phyloP scores from a whole-genome alignment of 2,797 vertebrate species.

The Agapornis canus region DNA sequence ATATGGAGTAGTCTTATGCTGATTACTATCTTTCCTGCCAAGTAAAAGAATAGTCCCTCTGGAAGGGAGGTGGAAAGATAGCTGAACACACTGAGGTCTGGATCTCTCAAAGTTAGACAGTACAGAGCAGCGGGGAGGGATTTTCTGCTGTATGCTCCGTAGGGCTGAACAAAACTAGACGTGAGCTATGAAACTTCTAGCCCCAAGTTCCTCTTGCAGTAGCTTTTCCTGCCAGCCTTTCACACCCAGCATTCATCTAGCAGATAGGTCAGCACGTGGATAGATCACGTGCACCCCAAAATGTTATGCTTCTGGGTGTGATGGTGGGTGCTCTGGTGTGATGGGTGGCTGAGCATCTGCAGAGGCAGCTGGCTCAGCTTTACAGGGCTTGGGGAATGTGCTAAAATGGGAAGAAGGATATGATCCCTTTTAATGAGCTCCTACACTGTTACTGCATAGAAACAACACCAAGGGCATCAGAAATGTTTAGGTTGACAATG shows the following conservation, averaged over 20 bases:
- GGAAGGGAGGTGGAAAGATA: neutral
- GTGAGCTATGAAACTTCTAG: neutral
- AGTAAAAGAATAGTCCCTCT: neutral
- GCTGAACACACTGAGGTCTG: neutral
- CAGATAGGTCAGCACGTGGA: neutral
- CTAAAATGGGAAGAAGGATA: neutral
- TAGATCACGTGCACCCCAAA: neutral
- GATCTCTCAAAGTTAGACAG: neutral
- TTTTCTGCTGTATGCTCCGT: neutral
- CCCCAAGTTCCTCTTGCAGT: neutral
- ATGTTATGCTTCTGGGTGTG: neutral
- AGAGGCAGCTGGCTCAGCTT: neutral
- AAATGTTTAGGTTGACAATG: neutral
- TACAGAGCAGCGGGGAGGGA: neutral
- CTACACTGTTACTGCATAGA: neutral
- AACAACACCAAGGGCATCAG: neutral
- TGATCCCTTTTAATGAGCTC: neutral
- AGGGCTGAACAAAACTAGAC: neutral
- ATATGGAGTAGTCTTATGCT: conserved; percentile 16
- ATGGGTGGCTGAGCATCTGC: neutral
- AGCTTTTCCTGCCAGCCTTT: neutral
- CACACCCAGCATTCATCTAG: accelerated
- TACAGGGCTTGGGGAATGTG: neutral
- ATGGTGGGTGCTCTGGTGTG: neutral
- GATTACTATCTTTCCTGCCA: conserved; percentile 18